phyloP scores from a whole-genome alignment of 2,888 invertebrate species.

The Aphidoletes aphidimyza region DNA sequence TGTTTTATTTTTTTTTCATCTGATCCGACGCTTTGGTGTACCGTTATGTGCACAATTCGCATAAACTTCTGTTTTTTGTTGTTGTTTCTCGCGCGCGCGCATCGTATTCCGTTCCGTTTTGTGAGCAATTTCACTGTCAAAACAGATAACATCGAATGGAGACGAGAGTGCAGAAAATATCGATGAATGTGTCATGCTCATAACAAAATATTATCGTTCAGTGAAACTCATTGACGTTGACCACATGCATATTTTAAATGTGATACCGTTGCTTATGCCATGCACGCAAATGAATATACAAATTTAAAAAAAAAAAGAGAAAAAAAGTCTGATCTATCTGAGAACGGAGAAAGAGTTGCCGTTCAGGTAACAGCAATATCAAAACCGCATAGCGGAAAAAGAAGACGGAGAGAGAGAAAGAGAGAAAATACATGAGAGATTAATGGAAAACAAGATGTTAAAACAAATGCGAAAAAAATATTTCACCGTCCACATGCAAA shows the following conservation, averaged over 20 bases:
- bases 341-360: no score
- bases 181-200: not conserved
- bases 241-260: conserved; percentile 4
- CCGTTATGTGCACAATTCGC: no score
- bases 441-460: conserved; percentile 43
- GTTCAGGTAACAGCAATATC: no score
- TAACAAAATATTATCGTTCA: not conserved
- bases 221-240: conserved; percentile 6
- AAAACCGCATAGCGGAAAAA: no score
- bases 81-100: no score
- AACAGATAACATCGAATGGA: not conserved
- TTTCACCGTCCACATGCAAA: not conserved
- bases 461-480: not conserved
- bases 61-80: no score
- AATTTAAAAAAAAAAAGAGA: not conserved
- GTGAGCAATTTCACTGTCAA: not conserved
- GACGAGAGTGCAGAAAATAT: not conserved
- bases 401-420: no score
- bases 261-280: conserved; percentile 16
- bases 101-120: not conserved
- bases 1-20: not conserved
- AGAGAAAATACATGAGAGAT: no score
- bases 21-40: no score
- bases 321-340: no score
- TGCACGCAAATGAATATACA: not conserved